Percentiles rank a stretch among this genome's conserved stretches.
phyloP scores from a whole-genome alignment of 2,113 vertebrate genomes.

The Pampusana beccarii region DNA sequence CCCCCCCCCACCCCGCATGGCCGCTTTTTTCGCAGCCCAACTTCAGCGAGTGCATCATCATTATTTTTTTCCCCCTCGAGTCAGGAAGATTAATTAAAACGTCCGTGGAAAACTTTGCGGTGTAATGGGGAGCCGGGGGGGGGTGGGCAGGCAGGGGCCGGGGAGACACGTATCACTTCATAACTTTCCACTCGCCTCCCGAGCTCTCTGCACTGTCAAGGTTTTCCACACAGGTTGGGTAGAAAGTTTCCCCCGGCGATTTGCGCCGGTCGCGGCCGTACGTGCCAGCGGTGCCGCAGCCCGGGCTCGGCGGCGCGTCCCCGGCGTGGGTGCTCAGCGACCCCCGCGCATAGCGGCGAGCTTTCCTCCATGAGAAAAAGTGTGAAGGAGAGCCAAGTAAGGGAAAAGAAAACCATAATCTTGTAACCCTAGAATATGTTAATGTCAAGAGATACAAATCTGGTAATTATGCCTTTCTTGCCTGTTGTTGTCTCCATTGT shows the following conservation, averaged over 20 bases:
- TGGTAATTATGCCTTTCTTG: slow-evolving; percentile 32
- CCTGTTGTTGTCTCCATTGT: slow-evolving; percentile 1
- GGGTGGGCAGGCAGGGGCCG: too few relatives aligned
- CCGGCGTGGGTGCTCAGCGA: neutral
- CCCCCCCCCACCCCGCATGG: neutral
- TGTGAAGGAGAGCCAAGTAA: neutral
- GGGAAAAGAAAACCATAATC: neutral
- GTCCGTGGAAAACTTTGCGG: slow-evolving; percentile 7
- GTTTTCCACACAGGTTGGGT: neutral
- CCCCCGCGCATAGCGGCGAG: neutral
- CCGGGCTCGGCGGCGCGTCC: neutral
- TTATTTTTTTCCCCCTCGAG: neutral
- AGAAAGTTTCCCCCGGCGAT: neutral
- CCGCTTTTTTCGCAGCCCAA: neutral
- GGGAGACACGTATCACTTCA: neutral
- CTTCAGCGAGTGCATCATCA: neutral
- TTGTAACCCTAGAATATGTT: slow-evolving; percentile 58
- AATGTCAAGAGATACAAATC: slow-evolving; percentile 25
- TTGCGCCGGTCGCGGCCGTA: neutral
- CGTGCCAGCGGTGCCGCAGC: neutral
- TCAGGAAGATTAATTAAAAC: neutral
- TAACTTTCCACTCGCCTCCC: slow-evolving; percentile 9
- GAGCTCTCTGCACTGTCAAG: neutral
- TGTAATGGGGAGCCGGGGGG: neutral
- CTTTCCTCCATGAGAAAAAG: neutral